Evolutionary conservation across 2,797 vertebrate species (phyloP).

Genomic region (Nyctalus aviator): DNA sequence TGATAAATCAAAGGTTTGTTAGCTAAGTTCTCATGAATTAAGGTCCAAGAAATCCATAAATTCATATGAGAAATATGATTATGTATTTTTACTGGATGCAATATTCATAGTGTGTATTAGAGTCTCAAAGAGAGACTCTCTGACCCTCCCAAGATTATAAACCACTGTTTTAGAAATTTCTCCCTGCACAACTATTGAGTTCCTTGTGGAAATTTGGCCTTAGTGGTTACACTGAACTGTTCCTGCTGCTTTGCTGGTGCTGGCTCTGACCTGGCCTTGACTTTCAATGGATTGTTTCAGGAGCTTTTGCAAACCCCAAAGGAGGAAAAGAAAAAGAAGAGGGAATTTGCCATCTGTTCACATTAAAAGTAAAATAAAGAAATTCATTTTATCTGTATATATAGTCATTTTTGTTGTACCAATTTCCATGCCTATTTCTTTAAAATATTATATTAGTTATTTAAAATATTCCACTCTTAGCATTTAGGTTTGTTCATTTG

Average conservation of each 20-base stretch:
- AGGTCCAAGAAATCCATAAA: not conserved
- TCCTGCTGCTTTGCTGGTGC: not conserved
- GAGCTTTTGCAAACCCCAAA: not conserved
- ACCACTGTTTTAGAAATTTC: not conserved
- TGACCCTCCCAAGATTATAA: not conserved
- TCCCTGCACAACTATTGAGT: not conserved
- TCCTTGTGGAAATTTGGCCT: not conserved
- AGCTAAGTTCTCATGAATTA: not conserved
- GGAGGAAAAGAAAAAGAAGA: not conserved
- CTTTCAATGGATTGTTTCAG: not conserved
- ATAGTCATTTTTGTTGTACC: constrained; percentile 2
- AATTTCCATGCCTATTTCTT: constrained; percentile 52
- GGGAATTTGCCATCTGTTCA: not conserved
- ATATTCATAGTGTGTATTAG: not conserved
- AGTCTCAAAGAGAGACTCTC: not conserved
- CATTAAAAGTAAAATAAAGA: constrained; percentile 32
- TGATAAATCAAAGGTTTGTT: not conserved
- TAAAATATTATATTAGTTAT: constrained; percentile 14
- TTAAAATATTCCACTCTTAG: not conserved
- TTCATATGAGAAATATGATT: not conserved
- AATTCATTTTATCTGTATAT: not conserved
- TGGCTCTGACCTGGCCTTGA: not conserved
- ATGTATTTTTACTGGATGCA: constrained; percentile 8
- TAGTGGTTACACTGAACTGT: not conserved
- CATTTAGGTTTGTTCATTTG: not conserved